Evolutionary conservation across 1,140 invertebrate genomes (phyloP).

Genomic region (Diachasma alloeum): DNA sequence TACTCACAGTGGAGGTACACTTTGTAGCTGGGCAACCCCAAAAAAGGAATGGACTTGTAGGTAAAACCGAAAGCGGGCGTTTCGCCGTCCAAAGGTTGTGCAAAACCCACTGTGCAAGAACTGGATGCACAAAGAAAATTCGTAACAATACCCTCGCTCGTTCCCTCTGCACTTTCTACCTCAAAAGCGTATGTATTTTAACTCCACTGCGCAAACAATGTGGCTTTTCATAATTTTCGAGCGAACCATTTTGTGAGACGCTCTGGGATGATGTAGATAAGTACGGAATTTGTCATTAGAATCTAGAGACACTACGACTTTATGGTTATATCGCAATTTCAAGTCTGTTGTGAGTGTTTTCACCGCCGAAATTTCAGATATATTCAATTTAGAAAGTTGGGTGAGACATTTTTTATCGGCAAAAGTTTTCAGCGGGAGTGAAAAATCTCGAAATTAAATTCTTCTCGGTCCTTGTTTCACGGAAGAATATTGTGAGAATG

Average conservation of each 20-base stretch:
- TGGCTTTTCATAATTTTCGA: neutral
- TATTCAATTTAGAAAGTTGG: slow-evolving; percentile 4
- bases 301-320: neutral
- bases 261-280: neutral
- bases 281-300: neutral
- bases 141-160: neutral
- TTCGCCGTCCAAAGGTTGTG: neutral
- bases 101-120: slow-evolving; percentile 3
- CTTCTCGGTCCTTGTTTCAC: neutral
- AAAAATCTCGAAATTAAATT: neutral
- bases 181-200: too few species aligned
- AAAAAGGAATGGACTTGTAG: slow-evolving; percentile 29
- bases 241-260: neutral
- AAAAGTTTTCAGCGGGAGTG: neutral
- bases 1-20: neutral
- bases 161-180: neutral
- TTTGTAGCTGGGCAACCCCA: neutral
- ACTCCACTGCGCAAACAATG: neutral
- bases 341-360: neutral
- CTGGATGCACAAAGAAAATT: neutral
- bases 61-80: slow-evolving; percentile 21
- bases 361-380: neutral
- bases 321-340: neutral
- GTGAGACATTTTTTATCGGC: neutral
- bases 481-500: neutral